Conservation (phyloP, 2,113 vertebrate species). For the Corythornis madagascariensis region DNA sequence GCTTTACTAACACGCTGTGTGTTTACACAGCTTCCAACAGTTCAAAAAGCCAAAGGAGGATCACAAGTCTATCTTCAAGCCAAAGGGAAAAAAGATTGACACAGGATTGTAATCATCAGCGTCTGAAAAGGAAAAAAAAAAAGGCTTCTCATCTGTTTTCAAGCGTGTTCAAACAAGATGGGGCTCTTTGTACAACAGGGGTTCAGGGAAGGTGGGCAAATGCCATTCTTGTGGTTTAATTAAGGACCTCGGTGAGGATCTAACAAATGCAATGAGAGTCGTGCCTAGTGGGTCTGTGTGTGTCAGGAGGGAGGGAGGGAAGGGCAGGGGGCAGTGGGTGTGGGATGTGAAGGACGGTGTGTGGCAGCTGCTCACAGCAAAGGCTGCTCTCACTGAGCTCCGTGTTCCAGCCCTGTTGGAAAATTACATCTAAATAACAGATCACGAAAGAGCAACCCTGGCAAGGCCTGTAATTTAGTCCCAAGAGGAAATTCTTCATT, state of each 20-base stretch:
- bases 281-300: conserved; percentile 43
- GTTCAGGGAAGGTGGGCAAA: conserved; percentile 62
- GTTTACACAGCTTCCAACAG: conserved; percentile 78
- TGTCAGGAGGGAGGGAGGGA: neutral
- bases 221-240: conserved; percentile 75
- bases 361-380: conserved; percentile 75
- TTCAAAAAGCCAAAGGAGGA: conserved; percentile 79
- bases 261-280: neutral
- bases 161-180: conserved; percentile 73
- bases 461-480: conserved; percentile 84
- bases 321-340: neutral
- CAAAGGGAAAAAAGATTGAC: conserved; percentile 68
- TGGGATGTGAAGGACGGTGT: conserved; percentile 58
- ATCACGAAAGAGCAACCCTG: conserved; percentile 78
- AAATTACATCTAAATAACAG: conserved; percentile 87
- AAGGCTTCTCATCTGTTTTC: conserved; percentile 71
- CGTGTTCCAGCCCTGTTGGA: conserved; percentile 80
- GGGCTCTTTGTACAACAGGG: conserved; percentile 58
- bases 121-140: conserved; percentile 61
- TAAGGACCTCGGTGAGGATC: conserved; percentile 69
- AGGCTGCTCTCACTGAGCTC: conserved; percentile 79
- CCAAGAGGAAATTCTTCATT: conserved; percentile 86
- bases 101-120: conserved; percentile 76
- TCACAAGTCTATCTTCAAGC: conserved; percentile 74
- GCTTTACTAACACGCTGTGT: conserved; percentile 64